Evolutionary conservation across 2,113 vertebrate species (phyloP).

Genomic region (Dasypus novemcinctus): DNA sequence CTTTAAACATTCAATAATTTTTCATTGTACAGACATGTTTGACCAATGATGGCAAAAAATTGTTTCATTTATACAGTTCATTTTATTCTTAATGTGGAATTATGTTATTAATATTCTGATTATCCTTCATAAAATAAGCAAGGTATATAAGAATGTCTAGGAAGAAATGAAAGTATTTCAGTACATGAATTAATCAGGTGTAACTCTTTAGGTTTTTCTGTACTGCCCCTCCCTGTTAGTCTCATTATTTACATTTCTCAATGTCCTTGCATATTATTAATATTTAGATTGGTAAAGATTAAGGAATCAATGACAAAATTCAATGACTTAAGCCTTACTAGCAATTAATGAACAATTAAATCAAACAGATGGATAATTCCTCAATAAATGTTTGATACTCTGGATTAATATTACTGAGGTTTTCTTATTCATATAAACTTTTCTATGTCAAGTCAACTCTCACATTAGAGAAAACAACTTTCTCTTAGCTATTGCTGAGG

Average conservation of each 20-base stretch:
- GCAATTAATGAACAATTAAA: neutral
- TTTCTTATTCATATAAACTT: neutral
- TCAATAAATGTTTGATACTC: constrained; percentile 3
- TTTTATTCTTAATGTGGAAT: neutral
- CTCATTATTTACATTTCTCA: neutral
- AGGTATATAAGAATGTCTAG: neutral
- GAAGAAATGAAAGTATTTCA: constrained; percentile 5
- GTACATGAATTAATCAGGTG: neutral
- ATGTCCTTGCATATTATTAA: neutral
- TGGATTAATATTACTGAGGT: neutral
- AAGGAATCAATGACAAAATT: neutral
- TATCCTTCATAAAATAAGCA: neutral
- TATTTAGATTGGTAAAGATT: neutral
- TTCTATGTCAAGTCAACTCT: neutral
- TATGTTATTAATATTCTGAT: neutral
- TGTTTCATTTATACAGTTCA: neutral
- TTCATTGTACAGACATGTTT: neutral
- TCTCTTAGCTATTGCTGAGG: neutral
- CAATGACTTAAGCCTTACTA: neutral
- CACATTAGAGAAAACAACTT: neutral
- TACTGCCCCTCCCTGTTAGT: neutral
- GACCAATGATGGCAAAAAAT: neutral
- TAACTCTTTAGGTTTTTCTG: neutral
- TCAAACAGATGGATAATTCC: neutral
- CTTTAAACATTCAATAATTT: constrained; percentile 2